A percentile compares a stretch with the other conserved stretches of the same genome.
phyloP scores from a whole-genome alignment of 2,888 invertebrate genomes.

The Anaspis maculata region DNA sequence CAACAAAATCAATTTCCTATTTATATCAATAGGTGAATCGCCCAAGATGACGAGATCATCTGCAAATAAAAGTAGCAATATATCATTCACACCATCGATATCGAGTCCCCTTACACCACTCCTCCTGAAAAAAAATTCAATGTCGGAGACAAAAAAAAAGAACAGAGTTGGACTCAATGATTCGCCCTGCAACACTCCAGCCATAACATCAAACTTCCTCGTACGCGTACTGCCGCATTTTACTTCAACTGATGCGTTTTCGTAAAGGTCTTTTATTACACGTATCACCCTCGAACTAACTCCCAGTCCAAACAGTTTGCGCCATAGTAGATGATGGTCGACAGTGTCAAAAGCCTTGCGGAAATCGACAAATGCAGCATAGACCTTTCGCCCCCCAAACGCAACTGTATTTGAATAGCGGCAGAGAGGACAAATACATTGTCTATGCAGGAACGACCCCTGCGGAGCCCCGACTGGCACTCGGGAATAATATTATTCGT shows the following conservation, averaged over 20 bases:
- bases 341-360: too few relatives aligned
- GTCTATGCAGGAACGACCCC: background rate
- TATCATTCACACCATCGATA: background rate
- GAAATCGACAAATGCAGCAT: too few relatives aligned
- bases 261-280: background rate
- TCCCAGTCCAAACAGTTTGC: background rate
- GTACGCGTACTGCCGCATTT: background rate
- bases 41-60: background rate
- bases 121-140: background rate
- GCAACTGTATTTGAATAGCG: background rate
- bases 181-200: background rate
- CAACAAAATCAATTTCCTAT: background rate
- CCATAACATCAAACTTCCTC: background rate
- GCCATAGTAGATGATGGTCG: background rate
- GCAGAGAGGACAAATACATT: background rate
- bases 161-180: background rate
- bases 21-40: background rate
- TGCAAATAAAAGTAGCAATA: background rate
- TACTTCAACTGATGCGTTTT: background rate
- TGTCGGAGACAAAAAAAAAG: background rate
- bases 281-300: background rate
- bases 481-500: background rate
- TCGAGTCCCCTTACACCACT: background rate
- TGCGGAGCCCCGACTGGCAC: background rate
- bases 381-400: background rate